Evolutionary conservation across 1,140 invertebrate genomes (phyloP).

Genomic region (Anthonomus grandis): DNA sequence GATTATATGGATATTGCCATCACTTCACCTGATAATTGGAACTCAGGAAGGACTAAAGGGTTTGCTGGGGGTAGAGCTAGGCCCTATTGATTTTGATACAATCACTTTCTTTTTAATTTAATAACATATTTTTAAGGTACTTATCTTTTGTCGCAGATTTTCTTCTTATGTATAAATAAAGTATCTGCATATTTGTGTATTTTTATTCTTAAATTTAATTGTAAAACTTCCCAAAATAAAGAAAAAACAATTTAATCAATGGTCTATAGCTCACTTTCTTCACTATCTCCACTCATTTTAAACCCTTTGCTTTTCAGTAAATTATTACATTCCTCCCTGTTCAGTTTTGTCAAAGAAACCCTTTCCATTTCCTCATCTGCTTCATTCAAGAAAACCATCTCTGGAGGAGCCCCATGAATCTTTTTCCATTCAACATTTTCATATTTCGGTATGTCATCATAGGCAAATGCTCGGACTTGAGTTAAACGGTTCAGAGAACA

Average conservation of each 20-base stretch:
- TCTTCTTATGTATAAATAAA: no score
- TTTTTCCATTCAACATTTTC: constrained; percentile 64
- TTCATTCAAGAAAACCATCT: constrained; percentile 61
- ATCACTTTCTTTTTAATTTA: no score
- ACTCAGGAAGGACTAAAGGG: constrained; percentile 45
- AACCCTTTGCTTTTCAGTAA: constrained; percentile 63
- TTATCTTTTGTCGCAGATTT: no score
- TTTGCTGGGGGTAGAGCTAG: constrained; percentile 41
- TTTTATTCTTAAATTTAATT: no score
- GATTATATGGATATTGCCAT: constrained; percentile 98
- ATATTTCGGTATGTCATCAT: constrained; percentile 69
- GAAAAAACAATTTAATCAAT: no score
- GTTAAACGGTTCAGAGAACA: constrained; percentile 70
- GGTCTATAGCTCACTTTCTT: no score
- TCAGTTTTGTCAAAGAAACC: constrained; percentile 56
- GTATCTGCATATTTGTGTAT: no score
- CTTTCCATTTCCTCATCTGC: constrained; percentile 62
- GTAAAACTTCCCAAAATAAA: no score
- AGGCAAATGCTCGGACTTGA: constrained; percentile 72
- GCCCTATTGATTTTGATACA: constrained; percentile 40
- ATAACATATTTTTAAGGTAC: no score
- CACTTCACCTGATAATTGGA: constrained; percentile 76
- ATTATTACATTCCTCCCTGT: constrained; percentile 66
- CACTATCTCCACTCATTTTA: constrained; percentile 13
- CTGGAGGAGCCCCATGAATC: constrained; percentile 65